phyloP scores from a whole-genome alignment of 2,797 vertebrate genomes.

The Coracias cyanogaster region DNA sequence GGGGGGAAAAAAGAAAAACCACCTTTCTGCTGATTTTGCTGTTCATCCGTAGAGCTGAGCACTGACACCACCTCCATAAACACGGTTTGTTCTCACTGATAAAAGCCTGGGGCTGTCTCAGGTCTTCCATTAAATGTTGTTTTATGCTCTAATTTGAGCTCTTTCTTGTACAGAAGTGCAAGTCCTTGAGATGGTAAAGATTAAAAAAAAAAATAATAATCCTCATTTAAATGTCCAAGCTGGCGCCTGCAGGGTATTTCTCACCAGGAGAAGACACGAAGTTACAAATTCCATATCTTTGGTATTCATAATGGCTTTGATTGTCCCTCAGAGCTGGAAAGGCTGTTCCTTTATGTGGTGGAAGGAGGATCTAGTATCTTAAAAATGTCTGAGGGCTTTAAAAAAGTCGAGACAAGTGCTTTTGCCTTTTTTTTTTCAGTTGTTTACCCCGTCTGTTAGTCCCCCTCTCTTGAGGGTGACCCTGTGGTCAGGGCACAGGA shows the following conservation, averaged over 20 bases:
- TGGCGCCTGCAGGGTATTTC: neutral
- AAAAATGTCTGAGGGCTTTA: neutral
- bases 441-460: too few species aligned
- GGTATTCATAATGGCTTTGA: neutral
- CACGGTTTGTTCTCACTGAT: neutral
- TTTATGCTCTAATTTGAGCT: neutral
- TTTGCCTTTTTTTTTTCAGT: neutral
- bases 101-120: neutral
- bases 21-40: neutral
- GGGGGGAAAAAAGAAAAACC: neutral
- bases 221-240: neutral
- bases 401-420: neutral
- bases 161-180: neutral
- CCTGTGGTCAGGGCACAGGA: neutral
- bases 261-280: neutral
- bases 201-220: neutral
- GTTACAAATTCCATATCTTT: neutral
- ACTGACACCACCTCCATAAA: rapidly evolving
- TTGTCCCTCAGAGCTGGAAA: neutral
- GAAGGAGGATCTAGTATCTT: too few species aligned
- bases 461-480: neutral
- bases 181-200: neutral
- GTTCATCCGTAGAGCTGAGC: neutral
- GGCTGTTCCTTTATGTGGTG: neutral
- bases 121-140: neutral